Base-by-base conservation (phyloP, 2,888 invertebrate species). In the Polydrusus tereticollis region DNA sequence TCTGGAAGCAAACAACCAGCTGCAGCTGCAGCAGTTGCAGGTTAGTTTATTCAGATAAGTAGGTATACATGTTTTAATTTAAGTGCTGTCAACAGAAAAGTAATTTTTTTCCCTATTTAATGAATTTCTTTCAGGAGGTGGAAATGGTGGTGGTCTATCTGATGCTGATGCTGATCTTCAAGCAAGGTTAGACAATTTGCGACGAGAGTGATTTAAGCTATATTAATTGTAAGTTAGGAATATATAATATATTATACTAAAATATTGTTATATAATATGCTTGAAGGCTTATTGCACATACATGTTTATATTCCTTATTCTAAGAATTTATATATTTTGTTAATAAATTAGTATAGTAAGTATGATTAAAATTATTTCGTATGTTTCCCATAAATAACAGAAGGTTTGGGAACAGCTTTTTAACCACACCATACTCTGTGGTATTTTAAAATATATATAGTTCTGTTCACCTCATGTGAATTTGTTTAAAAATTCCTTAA, bases 111-210 rank as follows among this genome's bases (percentile, higher is more conserved):
- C 80, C 1, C 60, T 63, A 38, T 36, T 8, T 69, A 66, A 43
- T 38, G 3, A 43, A 23, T 60, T 41, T 43, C 1, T 60, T 18
- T 41, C 18, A 67, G 84, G 86, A 41, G 88, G 86, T 33, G 84
- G 85, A 66, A 88, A 86, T 10, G 88, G 86, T 4, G 86, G 85
- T 10, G 87, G 87, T 0, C 81, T 91, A 69, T 89, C 90, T n/a
- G 96, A 95, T 85, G 96, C 96, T 0, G 98, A 99, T 88, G 98
- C 98, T 18, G 99, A 99, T 87, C 89, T 99, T 77, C 98, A 99
- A 88, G 98, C 98, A 64, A 89, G 99, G 77, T 89, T 99, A 80
- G 97, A 99, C 87, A 98, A 98, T 87, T 88, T 99, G 82, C 90
- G 97, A 80, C 89, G 96, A 78, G 96, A 97, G 88, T 94, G 89